A percentile compares a stretch with the other conserved stretches of the same genome.
These are phyloP conservation scores for Xestoiulus laeticollis DNA, from an alignment of 2,888 invertebrate genomes.

Conservation along the genomic window DNA sequence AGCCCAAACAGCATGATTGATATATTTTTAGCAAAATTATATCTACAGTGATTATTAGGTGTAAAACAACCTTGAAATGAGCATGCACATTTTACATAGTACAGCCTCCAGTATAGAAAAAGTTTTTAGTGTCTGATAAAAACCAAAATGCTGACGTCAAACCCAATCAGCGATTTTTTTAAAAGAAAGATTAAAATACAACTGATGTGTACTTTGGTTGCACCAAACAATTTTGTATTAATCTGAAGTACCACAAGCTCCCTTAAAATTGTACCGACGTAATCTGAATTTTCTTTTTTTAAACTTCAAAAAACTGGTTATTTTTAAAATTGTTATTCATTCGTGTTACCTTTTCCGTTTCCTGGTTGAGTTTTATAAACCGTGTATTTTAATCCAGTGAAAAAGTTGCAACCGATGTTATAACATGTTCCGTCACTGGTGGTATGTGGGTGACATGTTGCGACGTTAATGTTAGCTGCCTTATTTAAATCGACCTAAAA, in stretches of 20 bases:
- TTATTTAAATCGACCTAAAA: conserved; percentile 62
- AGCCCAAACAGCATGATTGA: not conserved
- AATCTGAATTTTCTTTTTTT: too few species aligned
- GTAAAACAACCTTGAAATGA: not conserved
- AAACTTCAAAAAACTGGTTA: not conserved
- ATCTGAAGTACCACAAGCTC: too few species aligned
- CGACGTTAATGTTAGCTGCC: conserved; percentile 63
- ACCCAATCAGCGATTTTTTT: not conserved
- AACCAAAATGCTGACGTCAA: not conserved
- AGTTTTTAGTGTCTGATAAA: too few species aligned
- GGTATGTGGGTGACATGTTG: conserved; percentile 66
- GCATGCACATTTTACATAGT: not conserved
- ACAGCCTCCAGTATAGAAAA: not conserved
- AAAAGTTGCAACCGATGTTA: conserved; percentile 65
- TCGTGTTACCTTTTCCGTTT: not conserved
- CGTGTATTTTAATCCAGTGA: conserved; percentile 63
- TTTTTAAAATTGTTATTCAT: not conserved
- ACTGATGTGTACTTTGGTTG: too few species aligned
- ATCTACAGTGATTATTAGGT: not conserved
- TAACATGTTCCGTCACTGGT: conserved; percentile 65
- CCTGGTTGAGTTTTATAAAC: conserved; percentile 58
- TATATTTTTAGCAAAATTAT: not conserved
- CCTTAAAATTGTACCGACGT: too few species aligned
- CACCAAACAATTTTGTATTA: not conserved
- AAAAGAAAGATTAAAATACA: too few species aligned